These are phyloP conservation scores for Ernsta delagoae DNA, from an alignment of 2,888 invertebrate genomes.

Conservation along the genomic window DNA sequence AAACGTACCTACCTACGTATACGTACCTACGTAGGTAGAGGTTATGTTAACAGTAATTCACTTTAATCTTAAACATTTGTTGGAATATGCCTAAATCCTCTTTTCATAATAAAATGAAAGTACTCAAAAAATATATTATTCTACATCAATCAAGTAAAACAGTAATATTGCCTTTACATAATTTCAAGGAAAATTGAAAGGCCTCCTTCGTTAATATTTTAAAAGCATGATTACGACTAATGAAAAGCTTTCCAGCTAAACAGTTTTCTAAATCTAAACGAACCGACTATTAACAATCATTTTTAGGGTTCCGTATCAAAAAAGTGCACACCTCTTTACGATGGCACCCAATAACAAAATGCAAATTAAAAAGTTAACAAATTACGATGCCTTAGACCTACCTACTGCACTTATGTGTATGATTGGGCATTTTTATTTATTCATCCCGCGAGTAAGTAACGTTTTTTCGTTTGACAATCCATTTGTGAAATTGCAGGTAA, in stretches of 20 bases:
- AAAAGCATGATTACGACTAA: slow-evolving; percentile 9
- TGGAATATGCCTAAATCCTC: neutral
- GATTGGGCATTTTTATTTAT: no score
- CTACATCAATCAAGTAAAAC: slow-evolving; percentile 5
- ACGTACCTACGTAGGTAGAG: no score
- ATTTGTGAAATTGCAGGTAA: no score
- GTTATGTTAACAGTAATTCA: neutral
- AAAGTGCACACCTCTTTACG: no score
- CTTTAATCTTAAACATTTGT: neutral
- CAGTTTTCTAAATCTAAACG: neutral
- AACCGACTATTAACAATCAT: neutral
- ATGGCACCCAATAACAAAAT: no score
- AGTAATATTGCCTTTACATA: neutral
- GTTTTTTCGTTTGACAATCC: no score
- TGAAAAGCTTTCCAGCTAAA: slow-evolving; percentile 3
- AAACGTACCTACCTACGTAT: no score
- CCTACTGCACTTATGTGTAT: no score
- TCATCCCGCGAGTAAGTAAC: no score
- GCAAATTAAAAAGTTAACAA: no score
- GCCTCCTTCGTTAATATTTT: slow-evolving; percentile 5
- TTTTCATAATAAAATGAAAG: neutral
- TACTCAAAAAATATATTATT: neutral
- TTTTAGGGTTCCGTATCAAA: neutral
- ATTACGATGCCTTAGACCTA: no score
- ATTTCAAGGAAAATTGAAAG: slow-evolving; percentile 14